A percentile compares a stretch with the other conserved stretches of the same genome.
These are phyloP conservation scores for Synchiropus splendidus DNA, from an alignment of 2,113 vertebrate species.

Conservation along the genomic window DNA sequence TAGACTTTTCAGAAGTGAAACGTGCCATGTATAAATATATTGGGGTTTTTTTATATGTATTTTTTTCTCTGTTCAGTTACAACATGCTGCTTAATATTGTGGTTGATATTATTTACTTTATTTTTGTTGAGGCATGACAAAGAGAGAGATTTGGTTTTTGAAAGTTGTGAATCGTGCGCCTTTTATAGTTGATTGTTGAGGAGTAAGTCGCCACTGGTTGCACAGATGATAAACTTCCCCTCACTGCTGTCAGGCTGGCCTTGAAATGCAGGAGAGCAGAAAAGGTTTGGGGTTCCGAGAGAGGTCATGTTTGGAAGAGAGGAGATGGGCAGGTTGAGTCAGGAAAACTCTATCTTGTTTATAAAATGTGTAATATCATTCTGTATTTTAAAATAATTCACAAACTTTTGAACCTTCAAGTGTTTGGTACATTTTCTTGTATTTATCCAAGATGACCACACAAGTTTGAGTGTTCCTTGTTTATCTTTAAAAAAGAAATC, in stretches of 20 bases:
- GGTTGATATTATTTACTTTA: conserved; percentile 60
- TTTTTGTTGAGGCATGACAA: conserved; percentile 42
- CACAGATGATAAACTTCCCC: conserved; percentile 18
- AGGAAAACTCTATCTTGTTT: conserved; percentile 16
- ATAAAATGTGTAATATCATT: conserved; percentile 19
- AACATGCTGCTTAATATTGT: conserved; percentile 82
- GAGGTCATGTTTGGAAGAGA: conserved; percentile 5
- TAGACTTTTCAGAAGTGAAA: conserved; percentile 58
- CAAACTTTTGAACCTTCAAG: conserved; percentile 4
- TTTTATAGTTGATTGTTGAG: too few species aligned
- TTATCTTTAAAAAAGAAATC: conserved; percentile 12
- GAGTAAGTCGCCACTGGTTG: too few species aligned
- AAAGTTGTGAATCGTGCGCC: conserved; percentile 53
- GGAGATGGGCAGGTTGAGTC: conserved; percentile 19
- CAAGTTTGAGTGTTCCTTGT: conserved; percentile 13
- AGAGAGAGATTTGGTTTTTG: conserved; percentile 62
- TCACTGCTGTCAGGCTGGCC: conserved; percentile 81
- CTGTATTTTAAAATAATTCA: conserved; percentile 23
- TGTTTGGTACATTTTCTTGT: conserved; percentile 34
- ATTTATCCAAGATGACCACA: conserved; percentile 39
- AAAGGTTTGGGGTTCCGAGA: not conserved
- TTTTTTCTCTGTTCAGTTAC: conserved; percentile 72
- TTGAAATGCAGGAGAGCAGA: conserved; percentile 59
- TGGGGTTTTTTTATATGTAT: conserved; percentile 56
- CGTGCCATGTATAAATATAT: conserved; percentile 64